A percentile compares a stretch with the other conserved stretches of the same genome.
These are phyloP conservation scores for Beris morrisii DNA, from an alignment of 2,888 invertebrate genomes.

Conservation along the genomic window DNA sequence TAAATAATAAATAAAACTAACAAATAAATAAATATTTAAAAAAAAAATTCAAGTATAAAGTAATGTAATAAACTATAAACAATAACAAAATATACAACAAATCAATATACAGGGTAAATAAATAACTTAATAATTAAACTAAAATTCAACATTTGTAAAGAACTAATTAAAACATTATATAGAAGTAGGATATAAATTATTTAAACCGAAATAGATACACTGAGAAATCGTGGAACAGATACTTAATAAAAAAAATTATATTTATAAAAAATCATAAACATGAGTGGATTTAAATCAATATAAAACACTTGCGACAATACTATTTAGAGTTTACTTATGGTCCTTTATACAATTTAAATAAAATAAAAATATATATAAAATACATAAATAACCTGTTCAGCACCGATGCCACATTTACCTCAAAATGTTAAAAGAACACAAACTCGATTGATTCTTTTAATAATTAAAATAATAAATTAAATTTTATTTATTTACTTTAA, in stretches of 20 bases:
- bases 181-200: background rate
- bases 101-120: conserved; percentile 29
- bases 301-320: conserved; percentile 28
- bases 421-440: conserved; percentile 1
- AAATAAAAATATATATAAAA: conserved; percentile 23
- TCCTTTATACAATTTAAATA: background rate
- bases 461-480: background rate
- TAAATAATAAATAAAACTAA: too few relatives aligned
- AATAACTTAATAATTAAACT: background rate
- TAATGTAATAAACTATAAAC: background rate
- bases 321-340: background rate
- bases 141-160: background rate
- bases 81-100: conserved; percentile 16
- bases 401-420: conserved; percentile 27
- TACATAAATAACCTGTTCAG: conserved; percentile 4
- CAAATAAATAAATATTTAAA: too few relatives aligned
- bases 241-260: background rate
- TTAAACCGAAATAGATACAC: background rate
- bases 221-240: background rate
- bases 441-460: background rate
- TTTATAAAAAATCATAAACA: background rate
- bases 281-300: conserved; percentile 9
- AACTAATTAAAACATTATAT: background rate
- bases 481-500: background rate
- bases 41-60: too few relatives aligned